Evolutionary conservation across 2,113 vertebrate genomes (phyloP).

Genomic region (Syngnathus scovelli): DNA sequence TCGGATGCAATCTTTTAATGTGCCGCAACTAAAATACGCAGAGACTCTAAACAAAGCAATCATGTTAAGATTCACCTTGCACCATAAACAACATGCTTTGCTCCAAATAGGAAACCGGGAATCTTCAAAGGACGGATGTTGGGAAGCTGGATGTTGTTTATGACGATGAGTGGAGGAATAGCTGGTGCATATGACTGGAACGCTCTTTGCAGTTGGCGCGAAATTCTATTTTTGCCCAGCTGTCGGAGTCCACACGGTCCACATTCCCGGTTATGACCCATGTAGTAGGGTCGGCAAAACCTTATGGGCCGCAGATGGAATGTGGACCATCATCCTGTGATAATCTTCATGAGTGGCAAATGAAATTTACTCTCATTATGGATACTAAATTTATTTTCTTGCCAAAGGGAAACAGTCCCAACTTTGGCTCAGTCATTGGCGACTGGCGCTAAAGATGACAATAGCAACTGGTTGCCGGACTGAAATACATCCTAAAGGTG

Average conservation of each 20-base stretch:
- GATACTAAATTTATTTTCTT: background rate
- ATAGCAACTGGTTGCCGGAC: slow-evolving; percentile 27
- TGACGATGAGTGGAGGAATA: background rate
- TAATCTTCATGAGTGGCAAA: background rate
- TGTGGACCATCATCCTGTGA: slow-evolving; percentile 7
- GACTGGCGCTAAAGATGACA: slow-evolving; percentile 24
- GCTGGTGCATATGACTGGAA: background rate
- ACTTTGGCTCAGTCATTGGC: background rate
- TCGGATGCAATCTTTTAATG: background rate
- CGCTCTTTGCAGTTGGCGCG: slow-evolving; percentile 9
- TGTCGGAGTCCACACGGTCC: slow-evolving; percentile 34
- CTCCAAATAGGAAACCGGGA: slow-evolving; percentile 2
- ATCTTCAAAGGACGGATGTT: background rate
- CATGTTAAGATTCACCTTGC: background rate
- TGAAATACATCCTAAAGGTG: slow-evolving; percentile 33
- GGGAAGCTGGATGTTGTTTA: background rate
- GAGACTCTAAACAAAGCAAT: slow-evolving; percentile 1
- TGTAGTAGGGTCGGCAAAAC: slow-evolving; percentile 19
- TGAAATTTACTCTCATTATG: slow-evolving; percentile 1
- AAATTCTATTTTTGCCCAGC: slow-evolving; percentile 11
- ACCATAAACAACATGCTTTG: background rate
- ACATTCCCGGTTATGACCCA: slow-evolving; percentile 36
- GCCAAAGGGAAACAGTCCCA: background rate
- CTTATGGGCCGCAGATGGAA: slow-evolving; percentile 12
- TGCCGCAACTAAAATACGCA: background rate